Base-by-base conservation (phyloP, 1,140 invertebrate genomes). In the Brachionus rotundiformis region DNA sequence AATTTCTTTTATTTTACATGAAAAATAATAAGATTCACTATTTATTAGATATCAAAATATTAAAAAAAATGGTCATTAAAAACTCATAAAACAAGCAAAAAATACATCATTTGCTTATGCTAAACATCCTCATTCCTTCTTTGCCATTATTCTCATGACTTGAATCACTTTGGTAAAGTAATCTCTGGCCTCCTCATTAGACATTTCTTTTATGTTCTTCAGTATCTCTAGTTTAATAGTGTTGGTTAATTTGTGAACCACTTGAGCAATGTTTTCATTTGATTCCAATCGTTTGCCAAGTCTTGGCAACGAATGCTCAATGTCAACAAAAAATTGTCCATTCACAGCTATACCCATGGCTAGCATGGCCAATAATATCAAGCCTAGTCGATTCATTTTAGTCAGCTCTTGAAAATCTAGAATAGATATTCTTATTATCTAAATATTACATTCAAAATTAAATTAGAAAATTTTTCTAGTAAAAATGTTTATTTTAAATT, bases 321-420 rank as follows among this genome's bases (percentile, higher is more conserved):
- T 79, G 27, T 79, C 76, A 29, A 79, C 76, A 25, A 59, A 79
- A 79, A 79, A 79, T 79, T 79, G 76, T 6, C 31, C 44, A 27
- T 41, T 79, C 16, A 41, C 76, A 7, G 6, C 23, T 44, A 73
- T 19, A 11, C 23, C 36, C 1, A 73, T 19, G 16, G 36, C 25
- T 25, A 73, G n/a, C 11, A 31, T n/a, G 11, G 19, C 31, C 13
- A 68, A 3, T 19, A 19, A 7, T 23, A 68, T 19, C 31, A 68
- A 68, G 5, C 29, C 16, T 19, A 36, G 19, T 19, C 63, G 63
- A 68, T 19, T 36, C 63, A 68, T 68, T 68, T 39, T 65, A n/a
- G n/a, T n/a, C n/a, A n/a, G n/a, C n/a, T n/a, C n/a, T n/a, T n/a
- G n/a, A n/a, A n/a, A n/a, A n/a, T n/a, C n/a, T n/a, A n/a, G n/a